Conservation (phyloP, 2,888 invertebrate species). For the Zygothrica quintamaculata region DNA sequence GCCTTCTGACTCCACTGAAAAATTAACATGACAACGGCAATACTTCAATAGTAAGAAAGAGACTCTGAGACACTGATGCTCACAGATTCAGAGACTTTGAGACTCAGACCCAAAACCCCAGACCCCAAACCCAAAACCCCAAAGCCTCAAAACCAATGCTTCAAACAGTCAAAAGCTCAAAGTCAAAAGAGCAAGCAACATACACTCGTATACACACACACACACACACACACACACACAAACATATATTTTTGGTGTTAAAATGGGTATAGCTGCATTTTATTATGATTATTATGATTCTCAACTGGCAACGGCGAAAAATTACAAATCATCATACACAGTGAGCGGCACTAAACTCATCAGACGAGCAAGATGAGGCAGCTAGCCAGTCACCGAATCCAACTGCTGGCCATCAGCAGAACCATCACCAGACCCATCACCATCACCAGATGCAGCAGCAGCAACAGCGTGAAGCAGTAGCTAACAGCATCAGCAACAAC, state of each 20-base stretch:
- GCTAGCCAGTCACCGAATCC: conserved; percentile 13
- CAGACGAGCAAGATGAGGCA: conserved; percentile 54
- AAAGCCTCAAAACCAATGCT: no score
- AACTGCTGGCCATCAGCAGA: conserved; percentile 44
- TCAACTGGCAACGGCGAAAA: conserved; percentile 63
- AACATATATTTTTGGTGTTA: conserved; percentile 73
- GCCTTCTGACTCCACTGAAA: conserved; percentile 30
- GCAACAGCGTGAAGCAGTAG: conserved; percentile 10
- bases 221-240: conserved; percentile 7
- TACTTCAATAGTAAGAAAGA: conserved; percentile 57
- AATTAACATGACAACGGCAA: conserved; percentile 77
- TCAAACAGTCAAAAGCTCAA: conserved; percentile 4
- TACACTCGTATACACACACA: conserved; percentile 15
- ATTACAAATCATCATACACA: conserved; percentile 71
- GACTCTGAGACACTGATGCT: no score
- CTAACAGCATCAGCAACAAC: conserved; percentile 5
- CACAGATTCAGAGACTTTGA: not conserved
- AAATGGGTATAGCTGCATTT: conserved; percentile 80
- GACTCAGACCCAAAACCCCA: conserved; percentile 7
- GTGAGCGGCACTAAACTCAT: conserved; percentile 72
- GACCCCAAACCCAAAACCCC: conserved; percentile 5
- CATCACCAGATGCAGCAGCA: conserved; percentile 25
- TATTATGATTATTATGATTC: conserved; percentile 81
- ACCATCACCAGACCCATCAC: conserved; percentile 46
- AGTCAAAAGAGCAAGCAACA: conserved; percentile 25